Evolutionary conservation across 2,797 vertebrate genomes (phyloP).

Genomic region (Xiphophorus birchmanni): DNA sequence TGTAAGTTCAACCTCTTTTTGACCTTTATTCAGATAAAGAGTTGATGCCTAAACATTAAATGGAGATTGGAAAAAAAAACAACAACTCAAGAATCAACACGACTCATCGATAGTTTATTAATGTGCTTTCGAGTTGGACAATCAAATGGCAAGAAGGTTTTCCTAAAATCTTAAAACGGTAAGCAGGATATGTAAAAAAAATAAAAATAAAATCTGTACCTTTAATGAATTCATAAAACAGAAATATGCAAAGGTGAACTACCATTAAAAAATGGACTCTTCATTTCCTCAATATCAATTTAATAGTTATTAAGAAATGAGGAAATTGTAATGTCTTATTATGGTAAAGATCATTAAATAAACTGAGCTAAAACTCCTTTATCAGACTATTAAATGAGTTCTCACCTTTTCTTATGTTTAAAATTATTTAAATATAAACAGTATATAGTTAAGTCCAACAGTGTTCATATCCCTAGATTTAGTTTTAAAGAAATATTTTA

Average conservation of each 20-base stretch:
- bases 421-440: too few relatives aligned
- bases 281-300: neutral
- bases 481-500: too few relatives aligned
- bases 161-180: neutral
- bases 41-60: neutral
- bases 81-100: too few relatives aligned
- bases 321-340: neutral
- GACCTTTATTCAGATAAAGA: neutral
- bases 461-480: neutral
- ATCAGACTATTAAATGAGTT: too few relatives aligned
- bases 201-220: too few relatives aligned
- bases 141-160: neutral
- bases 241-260: neutral
- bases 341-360: too few relatives aligned
- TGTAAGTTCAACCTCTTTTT: constrained; percentile 83
- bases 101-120: neutral
- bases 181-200: neutral
- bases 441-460: neutral
- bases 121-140: neutral
- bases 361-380: too few relatives aligned
- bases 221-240: too few relatives aligned
- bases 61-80: neutral
- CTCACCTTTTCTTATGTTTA: too few relatives aligned
- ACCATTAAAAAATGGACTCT: neutral
- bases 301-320: neutral